Percentiles rank a stretch among this genome's conserved stretches.
Conservation (phyloP, 2,888 invertebrate species). For the Microctonus aethiopoides region DNA sequence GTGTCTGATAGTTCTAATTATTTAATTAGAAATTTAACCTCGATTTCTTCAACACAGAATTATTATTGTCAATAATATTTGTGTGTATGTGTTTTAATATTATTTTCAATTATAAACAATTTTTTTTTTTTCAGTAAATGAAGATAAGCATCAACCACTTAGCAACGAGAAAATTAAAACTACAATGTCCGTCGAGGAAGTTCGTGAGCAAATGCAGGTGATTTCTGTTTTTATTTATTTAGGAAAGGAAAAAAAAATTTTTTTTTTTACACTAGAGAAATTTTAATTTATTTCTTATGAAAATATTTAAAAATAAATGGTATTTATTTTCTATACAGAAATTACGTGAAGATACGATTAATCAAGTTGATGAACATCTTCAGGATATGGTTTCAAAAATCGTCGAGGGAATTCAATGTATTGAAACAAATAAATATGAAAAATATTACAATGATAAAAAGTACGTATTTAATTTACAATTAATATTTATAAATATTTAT, state of each 20-base stretch:
- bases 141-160: slow-evolving; percentile 6
- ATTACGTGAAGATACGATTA: slow-evolving; percentile 46
- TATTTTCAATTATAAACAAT: neutral
- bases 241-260: too few relatives aligned
- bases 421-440: slow-evolving; percentile 21
- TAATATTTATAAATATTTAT: too few relatives aligned
- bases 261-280: too few relatives aligned
- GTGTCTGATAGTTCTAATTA: too few relatives aligned
- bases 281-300: too few relatives aligned
- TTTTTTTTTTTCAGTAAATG: slow-evolving; percentile 13
- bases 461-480: slow-evolving; percentile 19
- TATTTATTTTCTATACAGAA: slow-evolving; percentile 39
- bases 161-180: slow-evolving; percentile 15
- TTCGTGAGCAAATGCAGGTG: slow-evolving; percentile 51
- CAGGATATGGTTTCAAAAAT: slow-evolving; percentile 49
- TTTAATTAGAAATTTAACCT: too few relatives aligned
- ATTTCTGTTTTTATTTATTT: slow-evolving; percentile 4
- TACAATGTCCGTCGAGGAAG: slow-evolving; percentile 35
- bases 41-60: too few relatives aligned
- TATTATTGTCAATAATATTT: too few relatives aligned
- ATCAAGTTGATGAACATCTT: slow-evolving; percentile 44
- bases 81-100: too few relatives aligned
- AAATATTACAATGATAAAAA: slow-evolving; percentile 36
- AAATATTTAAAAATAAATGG: neutral
- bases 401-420: slow-evolving; percentile 36